Evolutionary conservation across 37 sponge, comb jelly and placozoan species (phyloP).

Genomic region (Spongia lamella): DNA sequence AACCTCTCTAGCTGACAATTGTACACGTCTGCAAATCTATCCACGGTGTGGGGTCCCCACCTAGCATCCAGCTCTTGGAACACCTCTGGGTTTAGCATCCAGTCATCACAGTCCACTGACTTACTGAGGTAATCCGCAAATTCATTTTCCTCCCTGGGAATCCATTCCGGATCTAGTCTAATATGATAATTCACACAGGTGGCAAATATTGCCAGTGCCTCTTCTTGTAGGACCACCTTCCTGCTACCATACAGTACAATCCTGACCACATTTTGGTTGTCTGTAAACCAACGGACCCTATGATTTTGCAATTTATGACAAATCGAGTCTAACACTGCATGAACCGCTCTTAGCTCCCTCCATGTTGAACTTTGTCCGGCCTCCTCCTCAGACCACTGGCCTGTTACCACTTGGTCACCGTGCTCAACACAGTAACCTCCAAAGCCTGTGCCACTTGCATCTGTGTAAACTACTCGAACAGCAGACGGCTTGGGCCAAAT

Average conservation of each 20-base stretch:
- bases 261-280: too few relatives aligned
- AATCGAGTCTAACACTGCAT: constrained; percentile 13
- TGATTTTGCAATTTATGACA: background rate
- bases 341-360: constrained; percentile 26
- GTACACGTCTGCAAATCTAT: constrained; percentile 16
- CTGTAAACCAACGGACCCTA: too few relatives aligned
- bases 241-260: constrained; percentile 9
- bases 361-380: constrained; percentile 23
- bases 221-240: constrained; percentile 14
- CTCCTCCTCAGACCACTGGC: constrained; percentile 7
- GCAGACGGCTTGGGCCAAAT: constrained; percentile 6
- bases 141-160: too few relatives aligned
- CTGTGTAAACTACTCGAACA: constrained; percentile 20
- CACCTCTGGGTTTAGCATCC: too few relatives aligned
- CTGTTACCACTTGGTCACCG: constrained; percentile 5
- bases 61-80: too few relatives aligned
- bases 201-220: constrained; percentile 11
- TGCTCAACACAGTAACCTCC: constrained; percentile 23
- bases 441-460: constrained; percentile 42
- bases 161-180: constrained; percentile 28
- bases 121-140: constrained; percentile 2
- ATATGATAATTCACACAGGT: background rate
- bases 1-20: too few relatives aligned
- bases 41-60: constrained; percentile 42
- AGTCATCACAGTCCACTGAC: background rate